Percentiles rank a stretch among this genome's conserved stretches.
phyloP scores from a whole-genome alignment of 2,113 vertebrate genomes.

The Hyla sarda region DNA sequence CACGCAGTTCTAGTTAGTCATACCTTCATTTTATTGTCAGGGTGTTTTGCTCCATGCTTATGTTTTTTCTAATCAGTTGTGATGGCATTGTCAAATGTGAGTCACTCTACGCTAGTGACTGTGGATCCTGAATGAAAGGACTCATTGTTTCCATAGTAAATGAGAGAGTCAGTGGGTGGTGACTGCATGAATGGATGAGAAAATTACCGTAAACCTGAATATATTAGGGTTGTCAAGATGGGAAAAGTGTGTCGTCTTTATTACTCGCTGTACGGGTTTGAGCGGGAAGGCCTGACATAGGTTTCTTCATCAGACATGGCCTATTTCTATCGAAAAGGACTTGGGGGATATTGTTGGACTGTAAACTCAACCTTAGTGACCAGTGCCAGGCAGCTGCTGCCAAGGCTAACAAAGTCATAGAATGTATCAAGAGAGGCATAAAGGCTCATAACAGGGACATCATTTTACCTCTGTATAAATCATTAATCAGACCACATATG shows the following conservation, averaged over 20 bases:
- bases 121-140: slow-evolving; percentile 31
- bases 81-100: slow-evolving; percentile 31
- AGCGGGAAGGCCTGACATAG: background rate
- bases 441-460: no score
- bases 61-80: slow-evolving; percentile 39
- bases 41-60: background rate
- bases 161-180: slow-evolving; percentile 18
- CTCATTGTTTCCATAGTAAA: slow-evolving; percentile 41
- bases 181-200: slow-evolving; percentile 35
- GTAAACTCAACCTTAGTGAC: no score
- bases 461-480: no score
- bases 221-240: background rate
- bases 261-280: background rate
- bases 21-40: slow-evolving; percentile 8
- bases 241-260: background rate
- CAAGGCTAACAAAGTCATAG: no score
- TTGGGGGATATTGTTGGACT: no score
- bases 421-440: no score
- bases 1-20: background rate
- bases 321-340: background rate
- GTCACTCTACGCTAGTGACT: slow-evolving; percentile 33
- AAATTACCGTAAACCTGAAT: background rate
- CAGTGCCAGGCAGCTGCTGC: no score
- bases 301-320: background rate
- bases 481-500: no score